Evolutionary conservation across 2,888 invertebrate species (phyloP).

Genomic region (Blastobasis lacticolella): DNA sequence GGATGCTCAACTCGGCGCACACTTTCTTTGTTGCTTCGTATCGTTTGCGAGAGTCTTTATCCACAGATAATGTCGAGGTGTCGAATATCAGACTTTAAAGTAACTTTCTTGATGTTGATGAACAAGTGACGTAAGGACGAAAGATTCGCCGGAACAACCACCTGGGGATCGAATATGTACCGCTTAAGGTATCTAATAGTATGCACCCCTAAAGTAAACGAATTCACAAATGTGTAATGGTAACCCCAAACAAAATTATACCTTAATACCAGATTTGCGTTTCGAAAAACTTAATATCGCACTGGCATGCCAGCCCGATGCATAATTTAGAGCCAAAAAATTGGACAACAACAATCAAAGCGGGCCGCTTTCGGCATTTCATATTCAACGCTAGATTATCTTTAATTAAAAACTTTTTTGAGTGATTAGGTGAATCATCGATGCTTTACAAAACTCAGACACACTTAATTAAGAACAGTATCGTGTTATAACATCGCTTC

Average conservation of each 20-base stretch:
- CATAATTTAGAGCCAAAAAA: slow-evolving; percentile 36
- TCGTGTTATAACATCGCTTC: slow-evolving; percentile 17
- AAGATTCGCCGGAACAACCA: too few relatives aligned
- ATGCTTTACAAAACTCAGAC: slow-evolving; percentile 22
- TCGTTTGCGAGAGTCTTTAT: too few relatives aligned
- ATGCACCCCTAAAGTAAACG: too few relatives aligned
- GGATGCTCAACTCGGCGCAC: not conserved
- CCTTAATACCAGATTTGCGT: slow-evolving; percentile 58
- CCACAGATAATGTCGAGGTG: too few relatives aligned
- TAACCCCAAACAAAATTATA: slow-evolving; percentile 29
- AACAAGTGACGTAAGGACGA: too few relatives aligned
- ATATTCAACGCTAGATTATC: slow-evolving; percentile 53
- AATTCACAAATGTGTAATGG: too few relatives aligned
- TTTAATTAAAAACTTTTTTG: slow-evolving; percentile 52
- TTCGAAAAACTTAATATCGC: slow-evolving; percentile 39
- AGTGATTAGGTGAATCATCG: slow-evolving; percentile 47
- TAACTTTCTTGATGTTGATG: too few relatives aligned
- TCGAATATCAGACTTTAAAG: too few relatives aligned
- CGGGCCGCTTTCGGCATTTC: slow-evolving; percentile 36
- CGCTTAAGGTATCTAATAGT: too few relatives aligned
- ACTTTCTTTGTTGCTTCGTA: too few relatives aligned
- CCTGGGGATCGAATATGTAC: too few relatives aligned
- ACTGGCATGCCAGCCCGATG: slow-evolving; percentile 44
- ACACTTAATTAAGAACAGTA: slow-evolving; percentile 9
- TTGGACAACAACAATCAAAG: slow-evolving; percentile 36